Base-by-base conservation (phyloP, 2,888 invertebrate species). In the Dichetophora obliterata region DNA sequence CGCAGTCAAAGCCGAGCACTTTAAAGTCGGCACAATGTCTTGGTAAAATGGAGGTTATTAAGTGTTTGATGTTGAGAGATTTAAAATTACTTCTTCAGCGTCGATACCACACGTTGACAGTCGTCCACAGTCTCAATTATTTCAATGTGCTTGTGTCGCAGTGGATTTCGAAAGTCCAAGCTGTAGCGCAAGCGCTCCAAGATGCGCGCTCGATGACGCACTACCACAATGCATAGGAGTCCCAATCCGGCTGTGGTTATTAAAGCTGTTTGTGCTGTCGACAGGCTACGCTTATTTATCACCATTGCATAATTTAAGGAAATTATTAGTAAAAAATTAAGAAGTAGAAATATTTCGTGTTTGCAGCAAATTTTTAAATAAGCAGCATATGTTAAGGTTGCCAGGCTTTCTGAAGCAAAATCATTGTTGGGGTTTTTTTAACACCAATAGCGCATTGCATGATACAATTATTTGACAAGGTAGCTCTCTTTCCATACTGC, bases 1-100 rank as follows among this genome's bases (percentile, higher is more conserved):
- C 95, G 87, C 95, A 95, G 85, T 95, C 95, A 84, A 95, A 93
- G 6, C 95, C 95, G 50, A 95, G 85, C 0, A 93, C 92, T 83
- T 87, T 87, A 61, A 91, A 88, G 11, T 85, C 78, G 52, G 80
- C 77, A 70, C 86, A 85, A 84, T 90, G 85, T 16, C 87, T 87
- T 24, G 11, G 27, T 6, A 37, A 61, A 75, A 66, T 68, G 9
- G 24, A 27, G 11, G 3, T 34, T 43, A 61, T 16, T 1, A 16
- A 16, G 24, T 59, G 34, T 59, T 54, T n/a, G 19, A 43, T n/a
- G n/a, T n/a, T n/a, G n/a, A n/a, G n/a, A n/a, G n/a, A n/a, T 16
- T 37, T 22, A 48, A 0, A 61, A 61, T 48, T 48, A 90, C 90
- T 81, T 84, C 81, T 86, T 86, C 2, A 90, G 77, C 31, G 84